Evolutionary conservation across 2,797 vertebrate species (phyloP), one percentile per base, ranked within the genome.

Genomic region (Catamblyrhynchus diadema): DNA sequence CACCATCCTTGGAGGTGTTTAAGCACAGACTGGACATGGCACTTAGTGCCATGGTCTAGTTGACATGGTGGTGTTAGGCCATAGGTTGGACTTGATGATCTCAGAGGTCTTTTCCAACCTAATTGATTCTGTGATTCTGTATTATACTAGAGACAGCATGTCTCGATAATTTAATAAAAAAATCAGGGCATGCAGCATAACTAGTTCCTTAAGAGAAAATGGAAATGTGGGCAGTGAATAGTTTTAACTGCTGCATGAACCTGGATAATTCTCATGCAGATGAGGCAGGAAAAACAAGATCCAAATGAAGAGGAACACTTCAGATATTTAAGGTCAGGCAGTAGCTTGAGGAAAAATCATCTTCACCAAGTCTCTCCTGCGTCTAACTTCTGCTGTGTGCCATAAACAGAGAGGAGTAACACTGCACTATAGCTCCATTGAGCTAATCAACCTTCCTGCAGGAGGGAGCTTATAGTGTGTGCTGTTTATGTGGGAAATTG

Each of bases 401-500:
- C 72, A 75, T 66, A 75, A 89, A 78, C 50, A 78, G 71, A 78
- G 71, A 61, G 53, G 62, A 81, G 50, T 78, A 93, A 83, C 28
- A 64, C 32, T 42, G 75, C 67, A 51, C 60, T 71, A 80, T 4
- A 47, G 72, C n/a, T 85, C 62, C 84, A 88, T 14, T 72, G 65
- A 94, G 39, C 56, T 83, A 47, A 94, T 92, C 91, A 77, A 3
- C 89, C 82, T 88, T 94, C 47, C 80, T 91, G 85, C 73, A 83
- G 82, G 28, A 69, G 41, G 70, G 73, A 93, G 82, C 54, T 93
- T 83, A 83, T 14, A 51, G 73, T 24, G 47, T 72, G 69, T 81
- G 89, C 86, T 95, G 56, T 93, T 91, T 75, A 88, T 72, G 81
- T 87, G 92, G 93, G 87, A 92, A 83, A 89, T 65, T 71, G 81